These are phyloP conservation scores for Andrena chrysosceles DNA, from an alignment of 2,888 invertebrate genomes.

Conservation along the genomic window DNA sequence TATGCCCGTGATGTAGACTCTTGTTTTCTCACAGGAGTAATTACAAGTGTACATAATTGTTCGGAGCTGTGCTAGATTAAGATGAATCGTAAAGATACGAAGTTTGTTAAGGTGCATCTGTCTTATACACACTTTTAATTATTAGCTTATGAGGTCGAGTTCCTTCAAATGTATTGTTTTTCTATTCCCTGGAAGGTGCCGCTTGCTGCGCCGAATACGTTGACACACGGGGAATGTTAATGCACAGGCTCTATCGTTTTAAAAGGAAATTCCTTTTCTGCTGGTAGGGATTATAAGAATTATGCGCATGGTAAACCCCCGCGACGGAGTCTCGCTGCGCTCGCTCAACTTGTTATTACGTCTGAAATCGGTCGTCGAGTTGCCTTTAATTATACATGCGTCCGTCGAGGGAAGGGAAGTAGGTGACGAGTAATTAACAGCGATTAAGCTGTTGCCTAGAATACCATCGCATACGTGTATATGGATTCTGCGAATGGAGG, in stretches of 20 bases:
- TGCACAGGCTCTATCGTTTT: background rate
- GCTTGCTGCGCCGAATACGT: background rate
- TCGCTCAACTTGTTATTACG: conserved; percentile 50
- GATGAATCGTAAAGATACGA: background rate
- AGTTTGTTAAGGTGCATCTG: too few species aligned
- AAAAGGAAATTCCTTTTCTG: background rate
- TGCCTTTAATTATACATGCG: conserved; percentile 47
- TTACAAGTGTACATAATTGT: background rate
- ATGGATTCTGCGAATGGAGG: too few species aligned
- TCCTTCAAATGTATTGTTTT: too few species aligned
- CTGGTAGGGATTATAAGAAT: conserved; percentile 11
- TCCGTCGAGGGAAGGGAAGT: conserved; percentile 26
- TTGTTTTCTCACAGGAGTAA: background rate
- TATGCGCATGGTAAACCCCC: conserved; percentile 16
- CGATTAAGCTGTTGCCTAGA: conserved; percentile 42
- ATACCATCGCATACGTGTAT: conserved; percentile 12
- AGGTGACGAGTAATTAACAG: conserved; percentile 55
- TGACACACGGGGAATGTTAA: background rate
- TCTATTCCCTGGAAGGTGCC: too few species aligned
- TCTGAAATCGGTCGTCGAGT: conserved; percentile 37
- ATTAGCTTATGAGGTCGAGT: too few species aligned
- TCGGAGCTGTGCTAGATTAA: background rate
- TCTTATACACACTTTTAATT: too few species aligned
- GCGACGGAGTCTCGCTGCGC: conserved; percentile 16
- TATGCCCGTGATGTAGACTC: background rate